Percentiles rank a stretch among this genome's conserved stretches.
Conservation (phyloP, 2,888 invertebrate genomes). For the Philereme vetulata region DNA sequence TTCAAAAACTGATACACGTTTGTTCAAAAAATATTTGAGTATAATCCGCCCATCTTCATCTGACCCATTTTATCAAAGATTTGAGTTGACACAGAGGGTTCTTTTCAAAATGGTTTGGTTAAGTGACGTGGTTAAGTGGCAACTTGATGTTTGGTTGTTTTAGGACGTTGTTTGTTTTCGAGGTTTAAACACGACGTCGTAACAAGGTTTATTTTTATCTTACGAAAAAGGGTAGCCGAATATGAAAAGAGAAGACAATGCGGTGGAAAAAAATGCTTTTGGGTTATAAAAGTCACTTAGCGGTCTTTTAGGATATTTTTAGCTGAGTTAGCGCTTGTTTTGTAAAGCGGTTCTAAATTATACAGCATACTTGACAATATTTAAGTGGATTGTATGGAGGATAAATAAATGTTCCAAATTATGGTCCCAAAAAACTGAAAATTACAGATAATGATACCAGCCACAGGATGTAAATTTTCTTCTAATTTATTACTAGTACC, state of each 20-base stretch:
- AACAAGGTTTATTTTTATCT: conserved; percentile 76
- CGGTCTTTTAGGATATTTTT: conserved; percentile 19
- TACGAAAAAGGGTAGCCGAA: conserved; percentile 50
- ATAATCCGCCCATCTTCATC: conserved; percentile 50
- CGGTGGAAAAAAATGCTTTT: conserved; percentile 27
- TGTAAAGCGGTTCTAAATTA: conserved; percentile 2
- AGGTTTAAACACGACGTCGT: conserved; percentile 71
- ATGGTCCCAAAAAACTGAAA: too few species aligned
- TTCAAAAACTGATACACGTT: conserved; percentile 73
- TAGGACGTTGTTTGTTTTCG: conserved; percentile 73
- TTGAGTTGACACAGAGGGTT: conserved; percentile 42
- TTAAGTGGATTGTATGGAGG: background rate
- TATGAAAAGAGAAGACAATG: conserved; percentile 38
- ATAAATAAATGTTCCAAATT: too few species aligned
- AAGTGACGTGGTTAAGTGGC: conserved; percentile 78
- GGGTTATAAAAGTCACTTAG: conserved; percentile 29
- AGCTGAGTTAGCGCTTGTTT: conserved; percentile 22
- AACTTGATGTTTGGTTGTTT: conserved; percentile 78
- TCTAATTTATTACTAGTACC: conserved; percentile 24
- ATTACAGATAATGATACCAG: too few species aligned
- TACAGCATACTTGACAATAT: background rate
- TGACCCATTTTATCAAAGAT: conserved; percentile 40
- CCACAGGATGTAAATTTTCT: conserved; percentile 26
- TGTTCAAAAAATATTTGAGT: conserved; percentile 66
- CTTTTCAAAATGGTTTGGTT: conserved; percentile 65